Conservation (phyloP, 2,888 invertebrate genomes). For the Drosophila prolongata region DNA sequence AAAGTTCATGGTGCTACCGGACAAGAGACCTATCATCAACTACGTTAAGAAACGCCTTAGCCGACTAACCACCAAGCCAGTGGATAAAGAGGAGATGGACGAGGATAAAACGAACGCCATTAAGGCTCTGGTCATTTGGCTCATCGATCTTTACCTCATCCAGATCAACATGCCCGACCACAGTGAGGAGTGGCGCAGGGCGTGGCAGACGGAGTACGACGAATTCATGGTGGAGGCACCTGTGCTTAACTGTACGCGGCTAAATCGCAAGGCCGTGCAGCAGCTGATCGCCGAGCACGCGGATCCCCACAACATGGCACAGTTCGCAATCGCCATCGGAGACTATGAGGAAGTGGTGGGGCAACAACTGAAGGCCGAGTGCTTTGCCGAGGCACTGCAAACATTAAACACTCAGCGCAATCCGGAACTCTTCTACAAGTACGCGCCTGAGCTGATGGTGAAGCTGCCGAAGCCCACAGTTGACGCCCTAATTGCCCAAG, state of each 20-base stretch:
- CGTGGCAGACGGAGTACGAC: constrained; percentile 90
- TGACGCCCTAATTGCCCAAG: constrained; percentile 91
- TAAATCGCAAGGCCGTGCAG: constrained; percentile 93
- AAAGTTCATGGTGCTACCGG: constrained; percentile 90
- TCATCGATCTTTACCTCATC: constrained; percentile 95
- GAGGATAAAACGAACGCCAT: constrained; percentile 92
- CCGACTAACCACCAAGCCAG: constrained; percentile 84
- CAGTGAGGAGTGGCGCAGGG: constrained; percentile 85
- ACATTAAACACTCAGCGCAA: constrained; percentile 90
- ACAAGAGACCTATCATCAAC: constrained; percentile 94
- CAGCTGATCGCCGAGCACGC: constrained; percentile 97
- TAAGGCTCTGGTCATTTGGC: constrained; percentile 97
- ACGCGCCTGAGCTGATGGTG: constrained; percentile 94
- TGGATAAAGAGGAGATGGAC: constrained; percentile 67
- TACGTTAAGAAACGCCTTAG: constrained; percentile 94
- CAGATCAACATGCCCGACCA: constrained; percentile 88
- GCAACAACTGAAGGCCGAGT: constrained; percentile 93
- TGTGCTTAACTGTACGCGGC: constrained; percentile 91
- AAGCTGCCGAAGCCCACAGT: constrained; percentile 93
- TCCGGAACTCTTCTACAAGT: constrained; percentile 94
- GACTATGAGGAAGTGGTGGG: constrained; percentile 96
- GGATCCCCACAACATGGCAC: constrained; percentile 95
- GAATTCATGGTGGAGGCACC: constrained; percentile 89
- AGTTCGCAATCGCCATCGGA: constrained; percentile 91
- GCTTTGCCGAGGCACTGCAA: constrained; percentile 89